phyloP scores from a whole-genome alignment of 2,113 vertebrate species.

The Heterocephalus glaber region DNA sequence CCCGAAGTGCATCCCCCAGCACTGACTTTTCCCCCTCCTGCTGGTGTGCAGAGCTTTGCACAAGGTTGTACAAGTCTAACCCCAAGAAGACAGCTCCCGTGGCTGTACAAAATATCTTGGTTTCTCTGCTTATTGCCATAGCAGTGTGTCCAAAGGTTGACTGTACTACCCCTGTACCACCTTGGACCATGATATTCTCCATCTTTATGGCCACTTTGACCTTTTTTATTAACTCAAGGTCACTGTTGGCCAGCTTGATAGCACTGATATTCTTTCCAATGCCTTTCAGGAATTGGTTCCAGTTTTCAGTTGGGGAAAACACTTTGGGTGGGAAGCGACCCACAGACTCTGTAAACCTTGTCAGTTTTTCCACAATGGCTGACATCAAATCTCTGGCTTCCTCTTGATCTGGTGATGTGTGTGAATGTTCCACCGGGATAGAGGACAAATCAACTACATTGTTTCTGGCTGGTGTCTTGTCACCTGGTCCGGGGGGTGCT shows the following conservation, averaged over 20 bases:
- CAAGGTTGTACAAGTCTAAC: background rate
- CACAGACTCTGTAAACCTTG: background rate
- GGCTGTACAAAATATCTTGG: background rate
- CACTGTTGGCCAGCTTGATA: background rate
- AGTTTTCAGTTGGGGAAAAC: background rate
- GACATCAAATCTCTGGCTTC: background rate
- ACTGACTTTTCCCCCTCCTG: background rate
- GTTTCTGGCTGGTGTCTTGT: background rate
- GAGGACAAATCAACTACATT: background rate
- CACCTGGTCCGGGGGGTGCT: background rate
- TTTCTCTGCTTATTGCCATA: background rate
- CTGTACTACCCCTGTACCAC: background rate
- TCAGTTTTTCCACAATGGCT: accelerated
- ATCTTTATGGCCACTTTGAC: background rate
- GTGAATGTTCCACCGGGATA: accelerated
- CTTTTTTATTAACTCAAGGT: background rate
- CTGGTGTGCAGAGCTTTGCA: background rate
- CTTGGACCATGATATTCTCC: background rate
- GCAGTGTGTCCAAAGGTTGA: background rate
- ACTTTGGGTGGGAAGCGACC: background rate
- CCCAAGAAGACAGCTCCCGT: background rate
- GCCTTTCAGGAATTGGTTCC: background rate
- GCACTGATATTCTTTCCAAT: background rate
- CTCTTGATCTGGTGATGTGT: accelerated
- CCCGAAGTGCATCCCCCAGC: background rate